Conservation (phyloP, 2,797 vertebrate species). For the Cryptoprocta ferox region DNA sequence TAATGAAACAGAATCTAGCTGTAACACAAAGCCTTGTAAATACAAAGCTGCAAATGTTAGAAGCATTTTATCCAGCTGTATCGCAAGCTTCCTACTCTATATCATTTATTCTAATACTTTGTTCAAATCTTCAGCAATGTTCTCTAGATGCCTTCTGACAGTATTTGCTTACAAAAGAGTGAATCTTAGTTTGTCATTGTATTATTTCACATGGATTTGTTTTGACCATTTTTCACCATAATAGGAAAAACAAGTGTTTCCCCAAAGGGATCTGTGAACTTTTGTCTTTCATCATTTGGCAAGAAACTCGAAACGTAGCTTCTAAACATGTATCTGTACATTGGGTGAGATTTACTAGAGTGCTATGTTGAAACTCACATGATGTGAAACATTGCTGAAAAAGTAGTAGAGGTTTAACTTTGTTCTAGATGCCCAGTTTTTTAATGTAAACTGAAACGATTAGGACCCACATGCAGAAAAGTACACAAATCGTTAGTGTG, state of each 20-base stretch:
- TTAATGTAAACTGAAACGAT: background rate
- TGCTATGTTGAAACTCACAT: background rate
- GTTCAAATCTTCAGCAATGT: background rate
- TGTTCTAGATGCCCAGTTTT: background rate
- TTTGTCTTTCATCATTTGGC: background rate
- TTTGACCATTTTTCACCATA: background rate
- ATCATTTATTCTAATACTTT: slow-evolving; percentile 14
- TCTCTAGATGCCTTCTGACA: background rate
- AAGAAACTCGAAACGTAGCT: background rate
- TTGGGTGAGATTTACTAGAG: background rate
- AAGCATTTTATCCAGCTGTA: slow-evolving; percentile 16
- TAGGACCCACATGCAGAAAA: background rate
- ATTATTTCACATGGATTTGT: slow-evolving; percentile 17
- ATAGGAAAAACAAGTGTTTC: slow-evolving; percentile 14
- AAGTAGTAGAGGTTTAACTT: background rate
- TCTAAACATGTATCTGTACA: background rate
- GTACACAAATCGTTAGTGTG: background rate
- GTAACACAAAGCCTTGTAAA: background rate
- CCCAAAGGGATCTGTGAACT: background rate
- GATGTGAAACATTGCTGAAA: slow-evolving; percentile 6
- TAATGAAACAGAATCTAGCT: background rate
- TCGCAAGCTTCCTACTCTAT: background rate
- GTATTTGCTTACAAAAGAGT: slow-evolving; percentile 36
- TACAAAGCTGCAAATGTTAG: slow-evolving; percentile 4
- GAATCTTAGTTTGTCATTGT: background rate